Evolutionary conservation across 2,113 vertebrate species (phyloP).

Genomic region (Sylvicapra grimmia): DNA sequence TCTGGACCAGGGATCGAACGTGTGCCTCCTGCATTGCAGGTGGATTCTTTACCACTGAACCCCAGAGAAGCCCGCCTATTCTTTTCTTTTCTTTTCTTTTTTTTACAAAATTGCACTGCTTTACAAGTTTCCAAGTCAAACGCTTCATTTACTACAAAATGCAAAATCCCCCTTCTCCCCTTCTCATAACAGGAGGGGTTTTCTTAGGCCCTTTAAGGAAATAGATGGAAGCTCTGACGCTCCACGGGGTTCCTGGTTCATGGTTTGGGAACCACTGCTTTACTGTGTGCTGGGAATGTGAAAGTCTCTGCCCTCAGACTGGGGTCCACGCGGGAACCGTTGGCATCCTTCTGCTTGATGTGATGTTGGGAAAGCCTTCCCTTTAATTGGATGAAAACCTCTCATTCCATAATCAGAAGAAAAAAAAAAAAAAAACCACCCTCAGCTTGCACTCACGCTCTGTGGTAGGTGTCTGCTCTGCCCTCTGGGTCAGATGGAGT

Average conservation of each 20-base stretch:
- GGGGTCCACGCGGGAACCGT: rapidly evolving
- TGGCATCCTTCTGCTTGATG: not conserved
- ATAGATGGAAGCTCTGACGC: not conserved
- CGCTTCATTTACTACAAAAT: not conserved
- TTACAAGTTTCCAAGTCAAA: not conserved
- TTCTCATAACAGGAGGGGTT: rapidly evolving
- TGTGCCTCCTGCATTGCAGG: not conserved
- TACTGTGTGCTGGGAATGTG: not conserved
- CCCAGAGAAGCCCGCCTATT: not conserved
- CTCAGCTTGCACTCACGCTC: not conserved
- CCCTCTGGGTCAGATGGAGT: rapidly evolving
- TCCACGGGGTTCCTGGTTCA: rapidly evolving
- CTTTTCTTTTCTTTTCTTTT: not conserved
- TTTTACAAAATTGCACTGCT: not conserved
- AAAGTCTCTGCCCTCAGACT: not conserved
- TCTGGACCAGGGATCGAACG: not conserved
- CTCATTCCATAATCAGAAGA: not conserved
- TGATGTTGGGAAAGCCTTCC: not conserved
- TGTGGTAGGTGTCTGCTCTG: not conserved
- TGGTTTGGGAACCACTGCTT: not conserved
- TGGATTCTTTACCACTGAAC: not conserved
- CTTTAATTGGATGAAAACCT: not conserved
- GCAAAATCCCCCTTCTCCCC: not conserved
- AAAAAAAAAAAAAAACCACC: not conserved
- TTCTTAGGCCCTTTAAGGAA: not conserved